Percentiles rank a stretch among this genome's conserved stretches.
Conservation (phyloP, 2,797 vertebrate genomes). For the Taenioides sp. region DNA sequence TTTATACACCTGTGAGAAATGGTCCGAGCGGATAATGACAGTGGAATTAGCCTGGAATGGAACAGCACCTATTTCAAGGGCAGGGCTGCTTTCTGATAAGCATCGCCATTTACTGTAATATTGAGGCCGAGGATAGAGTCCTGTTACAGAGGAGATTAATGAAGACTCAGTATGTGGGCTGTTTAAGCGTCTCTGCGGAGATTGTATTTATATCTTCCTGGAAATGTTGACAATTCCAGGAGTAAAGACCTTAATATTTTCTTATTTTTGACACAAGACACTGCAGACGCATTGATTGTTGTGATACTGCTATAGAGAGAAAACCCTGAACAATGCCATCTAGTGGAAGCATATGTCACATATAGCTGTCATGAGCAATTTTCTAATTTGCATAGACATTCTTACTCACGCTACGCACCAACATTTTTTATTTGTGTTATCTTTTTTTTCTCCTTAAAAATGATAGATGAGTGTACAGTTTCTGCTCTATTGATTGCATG, state of each 20-base stretch:
- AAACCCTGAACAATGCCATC: conserved; percentile 61
- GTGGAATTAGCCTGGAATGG: conserved; percentile 73
- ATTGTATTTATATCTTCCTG: conserved; percentile 76
- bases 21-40: conserved; percentile 70
- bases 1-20: conserved; percentile 74
- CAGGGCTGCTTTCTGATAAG: conserved; percentile 75
- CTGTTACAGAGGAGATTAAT: conserved; percentile 78
- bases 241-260: conserved; percentile 70
- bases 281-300: conserved; percentile 64
- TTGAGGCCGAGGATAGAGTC: conserved; percentile 74
- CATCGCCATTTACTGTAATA: conserved; percentile 79
- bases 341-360: conserved; percentile 48
- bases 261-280: conserved; percentile 64
- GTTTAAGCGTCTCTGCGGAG: conserved; percentile 50
- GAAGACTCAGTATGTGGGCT: conserved; percentile 46
- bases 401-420: conserved; percentile 24
- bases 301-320: conserved; percentile 22
- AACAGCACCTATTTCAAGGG: conserved; percentile 75
- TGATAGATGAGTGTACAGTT: conserved; percentile 80
- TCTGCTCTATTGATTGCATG: conserved; percentile 80
- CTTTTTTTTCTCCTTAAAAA: conserved; percentile 59
- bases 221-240: conserved; percentile 70
- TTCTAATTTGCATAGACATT: conserved; percentile 29
- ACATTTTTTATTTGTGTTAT: conserved; percentile 56
- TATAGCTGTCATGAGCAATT: conserved; percentile 26